phyloP scores from a whole-genome alignment of 2,113 vertebrate species.

The Scopus umbretta region DNA sequence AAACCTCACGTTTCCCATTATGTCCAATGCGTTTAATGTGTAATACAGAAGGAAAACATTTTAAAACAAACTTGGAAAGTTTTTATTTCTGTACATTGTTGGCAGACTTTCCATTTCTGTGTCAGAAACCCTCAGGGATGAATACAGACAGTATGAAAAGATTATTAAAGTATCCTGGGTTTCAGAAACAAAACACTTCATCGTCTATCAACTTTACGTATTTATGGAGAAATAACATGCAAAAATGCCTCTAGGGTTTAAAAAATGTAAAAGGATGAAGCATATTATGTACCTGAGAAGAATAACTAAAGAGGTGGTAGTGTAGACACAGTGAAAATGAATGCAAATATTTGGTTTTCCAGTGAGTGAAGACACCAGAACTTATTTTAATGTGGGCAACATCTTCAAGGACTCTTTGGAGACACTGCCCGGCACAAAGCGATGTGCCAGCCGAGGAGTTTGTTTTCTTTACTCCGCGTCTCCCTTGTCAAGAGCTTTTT shows the following conservation, averaged over 20 bases:
- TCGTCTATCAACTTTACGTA: background rate
- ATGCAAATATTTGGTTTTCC: conserved; percentile 41
- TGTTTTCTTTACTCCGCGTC: background rate
- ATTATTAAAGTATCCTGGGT: background rate
- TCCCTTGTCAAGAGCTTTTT: background rate
- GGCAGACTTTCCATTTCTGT: background rate
- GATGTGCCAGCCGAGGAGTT: background rate
- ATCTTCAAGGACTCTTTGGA: background rate
- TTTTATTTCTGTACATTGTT: background rate
- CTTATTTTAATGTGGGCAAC: background rate
- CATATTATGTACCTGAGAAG: background rate
- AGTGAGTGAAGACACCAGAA: background rate
- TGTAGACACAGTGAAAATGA: background rate
- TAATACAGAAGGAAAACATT: background rate
- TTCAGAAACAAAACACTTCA: conserved; percentile 3
- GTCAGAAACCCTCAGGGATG: background rate
- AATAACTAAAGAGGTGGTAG: conserved; percentile 21
- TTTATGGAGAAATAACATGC: background rate
- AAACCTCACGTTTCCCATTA: background rate
- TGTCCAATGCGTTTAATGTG: background rate
- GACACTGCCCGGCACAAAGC: background rate
- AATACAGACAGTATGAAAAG: background rate
- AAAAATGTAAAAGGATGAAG: background rate
- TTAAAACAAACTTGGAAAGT: background rate
- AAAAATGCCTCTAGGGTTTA: background rate